Evolutionary conservation across 2,113 vertebrate species (phyloP), one percentile per base, ranked within the genome.

Genomic region (Opisthocomus hoazin): DNA sequence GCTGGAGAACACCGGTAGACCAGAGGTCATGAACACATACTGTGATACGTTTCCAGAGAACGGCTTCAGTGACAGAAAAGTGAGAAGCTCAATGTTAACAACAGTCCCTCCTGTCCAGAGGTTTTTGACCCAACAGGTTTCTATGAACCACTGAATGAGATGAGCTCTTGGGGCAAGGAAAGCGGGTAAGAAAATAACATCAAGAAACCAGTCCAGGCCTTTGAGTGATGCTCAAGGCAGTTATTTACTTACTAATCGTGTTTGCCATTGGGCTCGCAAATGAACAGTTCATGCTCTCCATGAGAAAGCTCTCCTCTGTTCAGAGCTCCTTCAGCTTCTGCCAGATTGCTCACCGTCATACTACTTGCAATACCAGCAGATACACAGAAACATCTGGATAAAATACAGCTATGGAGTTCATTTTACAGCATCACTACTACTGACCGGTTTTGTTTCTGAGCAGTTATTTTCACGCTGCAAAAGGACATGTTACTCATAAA

Each of bases 401-500:
- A 85, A 90, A 82, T 57, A 65, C 27, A 60, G 48, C 46, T 29
- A 61, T 12, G 68, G 63, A 83, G 37, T 56, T 91, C 4, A 34
- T 64, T 88, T 90, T 76, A 70, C 58, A 58, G 58, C 74, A 81
- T 23, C 39, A 7, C 46, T 81, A n/a, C 41, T 50, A 53, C 19
- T 22, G 36, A 82, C 36, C 41, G 3, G 41, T 48, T 96, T 94
- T 89, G 57, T 84, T 88, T 76, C 73, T 65, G 60, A 92, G 63
- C 57, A 46, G 75, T 80, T 77, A 63, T 90, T 87, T 94, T 87
- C 83, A 79, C 46, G 61, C 61, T 76, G 91, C 57, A 87, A 86
- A 95, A 84, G 53, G 45, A 93, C 57, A 58, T 29, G 84, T 84
- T 94, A 91, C 83, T 89, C 69, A 80, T 50, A 93, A 86, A 45